Evolutionary conservation across 2,888 invertebrate species (phyloP).

Genomic region (Catocala fraxini): DNA sequence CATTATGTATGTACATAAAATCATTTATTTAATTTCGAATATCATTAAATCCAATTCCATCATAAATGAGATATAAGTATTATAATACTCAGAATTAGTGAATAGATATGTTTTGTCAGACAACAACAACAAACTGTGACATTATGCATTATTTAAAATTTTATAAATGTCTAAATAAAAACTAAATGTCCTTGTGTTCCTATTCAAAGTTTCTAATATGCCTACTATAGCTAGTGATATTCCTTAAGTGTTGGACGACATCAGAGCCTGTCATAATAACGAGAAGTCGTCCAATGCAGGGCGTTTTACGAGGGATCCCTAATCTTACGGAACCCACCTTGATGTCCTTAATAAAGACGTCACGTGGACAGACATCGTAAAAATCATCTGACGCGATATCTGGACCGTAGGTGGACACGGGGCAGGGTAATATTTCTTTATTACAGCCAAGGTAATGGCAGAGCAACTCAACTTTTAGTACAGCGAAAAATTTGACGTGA

Average conservation of each 20-base stretch:
- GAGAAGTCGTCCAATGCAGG: constrained; percentile 59
- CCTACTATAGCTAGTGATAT: too few relatives aligned
- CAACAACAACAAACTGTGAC: too few relatives aligned
- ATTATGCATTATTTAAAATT: too few relatives aligned
- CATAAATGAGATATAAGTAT: too few relatives aligned
- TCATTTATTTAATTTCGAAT: too few relatives aligned
- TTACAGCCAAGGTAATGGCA: constrained; percentile 4
- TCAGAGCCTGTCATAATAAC: constrained; percentile 41
- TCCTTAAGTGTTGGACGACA: background rate
- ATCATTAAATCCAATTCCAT: too few relatives aligned
- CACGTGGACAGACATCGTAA: constrained; percentile 66
- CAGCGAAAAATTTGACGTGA: background rate
- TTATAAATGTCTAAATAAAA: too few relatives aligned
- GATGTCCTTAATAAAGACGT: constrained; percentile 72
- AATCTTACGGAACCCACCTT: constrained; percentile 72
- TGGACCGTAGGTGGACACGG: constrained; percentile 12
- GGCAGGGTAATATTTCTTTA: constrained; percentile 12
- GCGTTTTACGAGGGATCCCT: constrained; percentile 72
- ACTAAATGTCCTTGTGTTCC: too few relatives aligned
- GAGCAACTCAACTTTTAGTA: background rate
- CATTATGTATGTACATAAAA: too few relatives aligned
- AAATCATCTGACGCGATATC: constrained; percentile 57
- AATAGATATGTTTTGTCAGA: too few relatives aligned
- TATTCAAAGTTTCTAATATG: too few relatives aligned
- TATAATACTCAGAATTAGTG: too few relatives aligned